These are phyloP conservation scores for Anaspis maculata DNA, from an alignment of 2,888 invertebrate genomes.

Conservation along the genomic window DNA sequence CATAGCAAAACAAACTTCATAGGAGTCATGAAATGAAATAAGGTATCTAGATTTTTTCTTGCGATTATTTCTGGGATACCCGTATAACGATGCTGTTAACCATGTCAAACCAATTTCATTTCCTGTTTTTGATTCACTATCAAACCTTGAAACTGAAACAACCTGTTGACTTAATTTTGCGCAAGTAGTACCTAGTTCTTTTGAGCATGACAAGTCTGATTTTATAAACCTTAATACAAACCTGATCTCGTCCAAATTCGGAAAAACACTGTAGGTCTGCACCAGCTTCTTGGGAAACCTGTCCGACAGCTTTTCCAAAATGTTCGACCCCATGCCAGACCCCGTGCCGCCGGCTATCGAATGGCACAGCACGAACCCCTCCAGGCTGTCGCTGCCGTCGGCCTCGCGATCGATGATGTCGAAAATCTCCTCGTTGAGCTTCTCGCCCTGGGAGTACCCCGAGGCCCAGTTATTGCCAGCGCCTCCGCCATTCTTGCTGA, in stretches of 20 bases:
- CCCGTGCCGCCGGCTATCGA: constrained; percentile 99
- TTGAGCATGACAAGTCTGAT: too few species aligned
- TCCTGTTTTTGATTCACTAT: too few species aligned
- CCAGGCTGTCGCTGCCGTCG: constrained; percentile 95
- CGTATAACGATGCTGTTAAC: too few species aligned
- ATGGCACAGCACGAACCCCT: constrained; percentile 97
- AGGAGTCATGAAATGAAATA: too few species aligned
- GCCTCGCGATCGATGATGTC: constrained; percentile 98
- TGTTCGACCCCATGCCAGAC: constrained; percentile 97
- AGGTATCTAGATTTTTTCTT: too few species aligned
- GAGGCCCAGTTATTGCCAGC: constrained; percentile 99
- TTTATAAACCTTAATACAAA: constrained; percentile 26
- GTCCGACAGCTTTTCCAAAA: constrained; percentile 80
- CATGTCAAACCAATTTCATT: too few species aligned
- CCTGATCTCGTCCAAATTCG: constrained; percentile 93
- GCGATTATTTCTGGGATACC: too few species aligned
- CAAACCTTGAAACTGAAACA: too few species aligned
- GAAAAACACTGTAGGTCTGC: constrained; percentile 98
- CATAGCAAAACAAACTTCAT: too few species aligned
- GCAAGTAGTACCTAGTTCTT: too few species aligned
- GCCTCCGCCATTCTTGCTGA: constrained; percentile 95
- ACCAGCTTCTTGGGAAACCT: constrained; percentile 96
- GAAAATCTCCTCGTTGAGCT: constrained; percentile 90
- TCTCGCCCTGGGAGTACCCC: constrained; percentile 89
- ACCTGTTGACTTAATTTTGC: too few species aligned